Evolutionary conservation across 2,797 vertebrate species (phyloP).

Genomic region (Gymnopithys bicolor): DNA sequence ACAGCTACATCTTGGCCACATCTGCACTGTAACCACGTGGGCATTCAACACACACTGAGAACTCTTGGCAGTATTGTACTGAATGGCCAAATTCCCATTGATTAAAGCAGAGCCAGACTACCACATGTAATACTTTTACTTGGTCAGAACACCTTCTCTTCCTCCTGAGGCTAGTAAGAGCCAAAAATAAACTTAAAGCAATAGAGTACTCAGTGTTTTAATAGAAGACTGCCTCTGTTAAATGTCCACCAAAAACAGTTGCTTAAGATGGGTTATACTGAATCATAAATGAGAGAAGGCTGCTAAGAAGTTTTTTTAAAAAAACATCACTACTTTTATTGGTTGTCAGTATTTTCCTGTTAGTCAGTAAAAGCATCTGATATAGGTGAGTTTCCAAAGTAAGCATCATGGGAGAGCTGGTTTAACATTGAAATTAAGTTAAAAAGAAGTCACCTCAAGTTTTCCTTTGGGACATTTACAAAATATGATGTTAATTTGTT

Average conservation of each 20-base stretch:
- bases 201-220: conserved; percentile 36
- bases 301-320: neutral
- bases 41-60: neutral
- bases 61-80: neutral
- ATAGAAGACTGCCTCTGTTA: conserved; percentile 50
- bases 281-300: conserved; percentile 20
- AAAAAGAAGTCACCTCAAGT: conserved; percentile 29
- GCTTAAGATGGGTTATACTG: neutral
- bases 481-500: conserved; percentile 34
- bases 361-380: conserved; percentile 42
- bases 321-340: conserved; percentile 32
- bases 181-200: conserved; percentile 48
- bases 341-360: conserved; percentile 41
- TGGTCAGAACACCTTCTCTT: conserved; percentile 36
- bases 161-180: conserved; percentile 46
- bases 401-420: conserved; percentile 34
- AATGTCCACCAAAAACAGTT: conserved; percentile 39
- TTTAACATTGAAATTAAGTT: conserved; percentile 27
- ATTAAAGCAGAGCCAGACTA: conserved; percentile 29
- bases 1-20: neutral
- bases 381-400: conserved; percentile 33
- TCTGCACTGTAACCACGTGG: neutral
- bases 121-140: neutral
- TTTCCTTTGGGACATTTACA: conserved; percentile 36
- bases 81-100: neutral